phyloP scores from a whole-genome alignment of 2,888 invertebrate species.

The Phortica okadai region DNA sequence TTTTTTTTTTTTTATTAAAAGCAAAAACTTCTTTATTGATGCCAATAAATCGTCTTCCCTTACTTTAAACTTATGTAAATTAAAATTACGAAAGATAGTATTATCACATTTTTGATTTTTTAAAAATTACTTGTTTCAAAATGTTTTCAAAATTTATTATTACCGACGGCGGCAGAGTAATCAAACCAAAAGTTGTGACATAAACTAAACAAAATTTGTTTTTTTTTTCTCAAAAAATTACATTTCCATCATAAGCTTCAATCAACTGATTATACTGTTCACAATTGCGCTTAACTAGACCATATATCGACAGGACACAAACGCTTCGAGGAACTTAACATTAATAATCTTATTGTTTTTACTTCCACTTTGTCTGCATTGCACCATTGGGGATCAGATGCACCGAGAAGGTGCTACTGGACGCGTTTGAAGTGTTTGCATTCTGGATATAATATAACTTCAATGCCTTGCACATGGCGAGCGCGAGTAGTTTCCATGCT shows the following conservation, averaged over 20 bases:
- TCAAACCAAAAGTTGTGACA: no score
- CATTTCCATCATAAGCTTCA: no score
- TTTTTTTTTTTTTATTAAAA: conserved; percentile 37
- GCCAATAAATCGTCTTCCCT: no score
- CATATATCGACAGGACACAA: conserved; percentile 8
- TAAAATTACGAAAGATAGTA: no score
- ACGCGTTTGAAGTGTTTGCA: conserved; percentile 41
- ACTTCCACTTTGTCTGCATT: conserved; percentile 53
- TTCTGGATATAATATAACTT: conserved; percentile 71
- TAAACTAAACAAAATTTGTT: no score
- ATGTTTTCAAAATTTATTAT: no score
- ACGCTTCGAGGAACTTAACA: conserved; percentile 20
- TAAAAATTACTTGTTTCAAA: no score
- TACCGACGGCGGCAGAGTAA: no score
- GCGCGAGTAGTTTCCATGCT: conserved; percentile 72
- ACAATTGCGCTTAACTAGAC: conserved; percentile 59
- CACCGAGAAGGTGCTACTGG: conserved; percentile 59
- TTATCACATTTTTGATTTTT: no score
- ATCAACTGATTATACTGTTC: conserved; percentile 42
- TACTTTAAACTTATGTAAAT: no score
- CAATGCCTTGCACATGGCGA: conserved; percentile 73
- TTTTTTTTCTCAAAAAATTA: no score
- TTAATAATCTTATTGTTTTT: conserved; percentile 17
- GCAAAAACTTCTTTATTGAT: not conserved
- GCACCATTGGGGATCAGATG: conserved; percentile 64